phyloP scores from a whole-genome alignment of 2,888 invertebrate genomes.

The Vannuccia rotundouncinata region DNA sequence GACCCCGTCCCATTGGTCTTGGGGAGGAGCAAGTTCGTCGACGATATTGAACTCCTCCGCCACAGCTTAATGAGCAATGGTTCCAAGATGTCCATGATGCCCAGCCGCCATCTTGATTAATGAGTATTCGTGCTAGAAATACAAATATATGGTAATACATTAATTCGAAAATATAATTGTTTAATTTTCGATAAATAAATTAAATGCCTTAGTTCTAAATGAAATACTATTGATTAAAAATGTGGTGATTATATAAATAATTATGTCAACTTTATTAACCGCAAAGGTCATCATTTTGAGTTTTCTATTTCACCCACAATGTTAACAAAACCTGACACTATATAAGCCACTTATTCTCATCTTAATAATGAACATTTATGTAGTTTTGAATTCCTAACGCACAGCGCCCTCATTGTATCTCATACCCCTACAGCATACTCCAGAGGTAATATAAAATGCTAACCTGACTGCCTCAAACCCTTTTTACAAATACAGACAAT shows the following conservation, averaged over 20 bases:
- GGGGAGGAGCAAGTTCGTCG: conserved; percentile 42
- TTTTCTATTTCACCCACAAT: too few relatives aligned
- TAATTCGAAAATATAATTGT: too few relatives aligned
- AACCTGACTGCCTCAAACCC: too few relatives aligned
- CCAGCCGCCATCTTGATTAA: conserved; percentile 41
- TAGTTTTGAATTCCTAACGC: too few relatives aligned
- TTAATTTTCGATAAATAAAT: background rate
- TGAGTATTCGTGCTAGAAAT: background rate
- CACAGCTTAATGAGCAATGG: conserved; percentile 41
- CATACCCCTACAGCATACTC: too few relatives aligned
- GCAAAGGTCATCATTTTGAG: background rate
- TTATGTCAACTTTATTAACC: background rate
- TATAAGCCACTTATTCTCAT: too few relatives aligned
- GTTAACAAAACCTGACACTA: too few relatives aligned
- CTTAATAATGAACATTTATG: too few relatives aligned
- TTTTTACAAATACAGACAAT: background rate
- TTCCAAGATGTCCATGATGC: conserved; percentile 41
- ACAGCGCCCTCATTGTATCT: too few relatives aligned
- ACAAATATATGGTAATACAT: background rate
- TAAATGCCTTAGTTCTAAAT: background rate
- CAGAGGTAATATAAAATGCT: too few relatives aligned
- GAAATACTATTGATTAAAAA: background rate
- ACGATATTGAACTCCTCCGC: conserved; percentile 37
- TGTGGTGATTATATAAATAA: background rate
- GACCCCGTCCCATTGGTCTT: conserved; percentile 42